Conservation (phyloP, 2,888 invertebrate species). For the Merodon equestris region DNA sequence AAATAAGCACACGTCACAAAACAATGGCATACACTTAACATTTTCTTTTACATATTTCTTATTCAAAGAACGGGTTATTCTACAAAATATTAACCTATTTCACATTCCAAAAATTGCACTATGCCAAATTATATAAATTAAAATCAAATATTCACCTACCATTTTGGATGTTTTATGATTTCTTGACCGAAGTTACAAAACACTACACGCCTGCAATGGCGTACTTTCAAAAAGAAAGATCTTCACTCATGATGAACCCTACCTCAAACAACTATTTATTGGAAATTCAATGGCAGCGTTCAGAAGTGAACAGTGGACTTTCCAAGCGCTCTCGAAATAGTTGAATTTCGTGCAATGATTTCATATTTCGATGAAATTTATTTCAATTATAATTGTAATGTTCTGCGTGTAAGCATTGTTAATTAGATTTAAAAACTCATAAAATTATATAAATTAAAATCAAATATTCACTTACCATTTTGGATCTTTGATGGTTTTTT, state of each 20-base stretch:
- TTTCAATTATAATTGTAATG: neutral
- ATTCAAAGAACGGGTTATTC: neutral
- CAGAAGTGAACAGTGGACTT: neutral
- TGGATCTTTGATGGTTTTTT: conserved; percentile 86
- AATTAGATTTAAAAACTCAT: no score
- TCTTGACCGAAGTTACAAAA: conserved; percentile 83
- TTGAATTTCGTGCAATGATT: no score
- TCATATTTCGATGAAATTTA: neutral
- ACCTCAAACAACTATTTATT: conserved; percentile 42
- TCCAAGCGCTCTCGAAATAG: no score
- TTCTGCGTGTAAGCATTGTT: no score
- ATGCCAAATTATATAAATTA: neutral
- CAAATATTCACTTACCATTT: conserved; percentile 78
- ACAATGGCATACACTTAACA: conserved; percentile 40
- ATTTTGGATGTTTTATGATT: conserved; percentile 86
- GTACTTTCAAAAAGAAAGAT: conserved; percentile 87
- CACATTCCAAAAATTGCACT: neutral
- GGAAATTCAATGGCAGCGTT: conserved; percentile 43
- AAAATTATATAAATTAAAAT: neutral
- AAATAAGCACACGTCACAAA: conserved; percentile 56
- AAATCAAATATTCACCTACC: conserved; percentile 76
- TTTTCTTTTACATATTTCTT: no score
- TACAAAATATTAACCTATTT: conserved; percentile 30
- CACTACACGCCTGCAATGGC: conserved; percentile 93
- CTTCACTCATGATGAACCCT: conserved; percentile 36